Evolutionary conservation across 2,888 invertebrate species (phyloP).

Genomic region (Lobophora halterata): DNA sequence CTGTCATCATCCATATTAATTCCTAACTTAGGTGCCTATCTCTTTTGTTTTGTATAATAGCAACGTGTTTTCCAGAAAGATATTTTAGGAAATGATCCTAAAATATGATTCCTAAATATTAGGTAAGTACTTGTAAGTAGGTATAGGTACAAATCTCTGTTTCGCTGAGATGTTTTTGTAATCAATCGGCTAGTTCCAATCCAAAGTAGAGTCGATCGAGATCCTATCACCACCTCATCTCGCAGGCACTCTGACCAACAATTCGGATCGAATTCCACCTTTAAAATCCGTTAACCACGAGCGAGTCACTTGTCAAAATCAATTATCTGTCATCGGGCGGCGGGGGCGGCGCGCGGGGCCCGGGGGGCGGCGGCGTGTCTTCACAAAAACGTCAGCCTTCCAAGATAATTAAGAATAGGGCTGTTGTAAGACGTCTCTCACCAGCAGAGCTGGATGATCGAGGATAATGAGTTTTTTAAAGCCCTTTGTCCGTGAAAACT

Average conservation of each 20-base stretch:
- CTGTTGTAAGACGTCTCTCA: slow-evolving; percentile 10
- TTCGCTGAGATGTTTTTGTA: too few relatives aligned
- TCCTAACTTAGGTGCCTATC: too few relatives aligned
- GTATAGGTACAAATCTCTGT: too few relatives aligned
- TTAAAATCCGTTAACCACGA: slow-evolving; percentile 24
- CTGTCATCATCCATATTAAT: too few relatives aligned
- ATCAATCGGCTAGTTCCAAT: background rate
- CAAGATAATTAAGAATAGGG: slow-evolving; percentile 30
- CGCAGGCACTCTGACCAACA: slow-evolving; percentile 13
- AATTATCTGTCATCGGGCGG: slow-evolving; percentile 27
- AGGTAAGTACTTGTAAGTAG: too few relatives aligned
- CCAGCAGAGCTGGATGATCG: slow-evolving; percentile 3
- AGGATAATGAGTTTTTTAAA: slow-evolving; percentile 8
- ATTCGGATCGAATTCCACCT: slow-evolving; percentile 19
- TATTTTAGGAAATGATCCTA: too few relatives aligned
- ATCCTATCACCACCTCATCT: slow-evolving; percentile 20
- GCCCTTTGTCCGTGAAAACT: slow-evolving; percentile 3
- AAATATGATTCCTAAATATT: too few relatives aligned
- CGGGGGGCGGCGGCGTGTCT: slow-evolving; percentile 19
- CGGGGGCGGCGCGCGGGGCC: too few relatives aligned
- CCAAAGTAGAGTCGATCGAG: slow-evolving; percentile 4
- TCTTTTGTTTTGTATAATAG: too few relatives aligned
- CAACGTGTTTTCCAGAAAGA: too few relatives aligned
- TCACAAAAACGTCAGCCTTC: slow-evolving; percentile 19
- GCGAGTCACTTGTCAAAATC: slow-evolving; percentile 31